Evolutionary conservation across 1,140 invertebrate genomes (phyloP).

Genomic region (Druon quercuslanigerum): DNA sequence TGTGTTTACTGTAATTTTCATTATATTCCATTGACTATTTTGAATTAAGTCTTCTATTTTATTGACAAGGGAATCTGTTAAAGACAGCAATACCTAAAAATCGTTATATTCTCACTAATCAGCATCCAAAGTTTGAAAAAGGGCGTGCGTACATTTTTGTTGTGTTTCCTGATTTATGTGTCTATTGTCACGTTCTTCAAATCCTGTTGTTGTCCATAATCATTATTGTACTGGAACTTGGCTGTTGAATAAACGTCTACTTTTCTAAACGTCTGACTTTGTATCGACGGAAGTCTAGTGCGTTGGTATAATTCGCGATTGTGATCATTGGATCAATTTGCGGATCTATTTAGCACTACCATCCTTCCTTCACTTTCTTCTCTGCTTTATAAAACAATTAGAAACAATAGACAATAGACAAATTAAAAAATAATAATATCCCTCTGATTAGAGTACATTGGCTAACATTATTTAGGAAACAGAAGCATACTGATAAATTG

Average conservation of each 20-base stretch:
- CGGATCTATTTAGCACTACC: neutral
- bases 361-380: slow-evolving; percentile 30
- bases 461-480: too few species aligned
- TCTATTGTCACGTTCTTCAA: slow-evolving; percentile 43
- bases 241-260: slow-evolving; percentile 66
- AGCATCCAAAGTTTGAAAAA: neutral
- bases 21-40: too few species aligned
- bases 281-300: slow-evolving; percentile 35
- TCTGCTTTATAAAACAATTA: slow-evolving; percentile 7
- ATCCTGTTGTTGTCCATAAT: slow-evolving; percentile 58
- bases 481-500: too few species aligned
- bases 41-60: too few species aligned
- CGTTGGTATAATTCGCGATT: slow-evolving; percentile 1
- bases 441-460: too few species aligned
- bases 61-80: neutral
- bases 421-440: neutral
- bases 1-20: too few species aligned
- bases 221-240: slow-evolving; percentile 61
- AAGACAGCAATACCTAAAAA: slow-evolving; percentile 5
- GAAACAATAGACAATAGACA: slow-evolving; percentile 6
- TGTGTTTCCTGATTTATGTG: slow-evolving; percentile 39
- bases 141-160: slow-evolving; percentile 4
- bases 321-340: slow-evolving; percentile 7
- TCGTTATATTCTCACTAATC: slow-evolving; percentile 12
- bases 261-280: slow-evolving; percentile 56